Conservation (phyloP, 2,888 invertebrate genomes). For the Plebejus melissa region DNA sequence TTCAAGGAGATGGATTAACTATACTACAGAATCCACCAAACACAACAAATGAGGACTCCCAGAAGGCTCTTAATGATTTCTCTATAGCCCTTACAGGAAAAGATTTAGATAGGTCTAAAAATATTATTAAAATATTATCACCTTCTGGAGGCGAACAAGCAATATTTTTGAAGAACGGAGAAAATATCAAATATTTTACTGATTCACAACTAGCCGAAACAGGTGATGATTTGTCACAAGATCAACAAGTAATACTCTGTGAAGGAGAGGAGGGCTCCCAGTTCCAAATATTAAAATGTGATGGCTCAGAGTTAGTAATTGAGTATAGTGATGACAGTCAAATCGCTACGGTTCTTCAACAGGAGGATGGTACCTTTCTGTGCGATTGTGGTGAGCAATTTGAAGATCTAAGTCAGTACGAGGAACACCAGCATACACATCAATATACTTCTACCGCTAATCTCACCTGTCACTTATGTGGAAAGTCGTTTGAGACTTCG, state of each 20-base stretch:
- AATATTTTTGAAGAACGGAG: slow-evolving; percentile 56
- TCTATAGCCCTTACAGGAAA: slow-evolving; percentile 35
- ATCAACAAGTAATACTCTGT: slow-evolving; percentile 67
- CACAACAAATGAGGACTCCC: slow-evolving; percentile 36
- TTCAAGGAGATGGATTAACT: slow-evolving; percentile 27
- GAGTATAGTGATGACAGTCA: slow-evolving; percentile 69
- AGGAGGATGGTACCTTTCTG: slow-evolving; percentile 64
- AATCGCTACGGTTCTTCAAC: slow-evolving; percentile 62
- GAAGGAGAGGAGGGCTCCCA: slow-evolving; percentile 68
- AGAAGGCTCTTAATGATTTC: slow-evolving; percentile 35
- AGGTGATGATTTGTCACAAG: slow-evolving; percentile 51
- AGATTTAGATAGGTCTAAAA: slow-evolving; percentile 47
- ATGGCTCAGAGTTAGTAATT: slow-evolving; percentile 67
- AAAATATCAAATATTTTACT: slow-evolving; percentile 58
- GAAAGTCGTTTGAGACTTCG: slow-evolving; percentile 68
- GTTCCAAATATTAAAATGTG: slow-evolving; percentile 67
- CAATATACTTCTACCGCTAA: slow-evolving; percentile 48
- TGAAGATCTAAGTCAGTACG: slow-evolving; percentile 61
- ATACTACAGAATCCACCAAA: slow-evolving; percentile 17
- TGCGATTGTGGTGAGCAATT: slow-evolving; percentile 72
- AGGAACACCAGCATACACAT: slow-evolving; percentile 65
- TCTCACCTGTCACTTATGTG: slow-evolving; percentile 65
- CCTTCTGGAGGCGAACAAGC: slow-evolving; percentile 54
- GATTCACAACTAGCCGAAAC: slow-evolving; percentile 51
- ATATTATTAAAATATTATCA: slow-evolving; percentile 63